Evolutionary conservation across 2,888 invertebrate genomes (phyloP), one percentile per base, ranked within the genome.

Genomic region (Alloscopus bannaensis): DNA sequence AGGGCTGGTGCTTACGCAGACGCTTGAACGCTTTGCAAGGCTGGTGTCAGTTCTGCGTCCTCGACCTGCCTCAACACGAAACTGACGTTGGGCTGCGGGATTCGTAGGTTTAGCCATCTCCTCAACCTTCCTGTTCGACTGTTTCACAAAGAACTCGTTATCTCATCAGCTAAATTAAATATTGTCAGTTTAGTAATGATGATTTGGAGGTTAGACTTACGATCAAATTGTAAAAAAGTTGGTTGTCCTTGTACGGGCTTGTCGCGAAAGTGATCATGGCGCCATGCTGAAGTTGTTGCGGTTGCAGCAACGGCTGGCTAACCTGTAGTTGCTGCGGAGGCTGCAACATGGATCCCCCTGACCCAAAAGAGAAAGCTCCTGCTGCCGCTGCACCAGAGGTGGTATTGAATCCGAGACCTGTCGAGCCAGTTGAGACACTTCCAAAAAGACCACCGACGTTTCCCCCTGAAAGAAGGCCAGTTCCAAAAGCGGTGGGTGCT

Each of bases 231-330:
- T 94, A 94, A 88, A 95, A 93, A 0, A 97, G 91, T 0, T 95
- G 94, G 40, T 94, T 94, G 87, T 96, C 95, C 0, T 97, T 96
- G 87, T 95, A 97, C 0, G 97, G 97, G 0, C 94, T 91, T 0
- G 94, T 92, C 0, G 94, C 93, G 47, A 96, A 89, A 0, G 83
- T 24, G 6, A 76, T 76, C 2, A 52, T 52, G 22, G 24, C 31
- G 22, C 60, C 68, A 52, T 69, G 69, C 45, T 66, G 64, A 6
- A n/a, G 42, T 26, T 64, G 66, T 16, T 50, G 45, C 29, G 47
- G 68, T 29, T 60, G 68, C 16, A 68, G 66, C 52, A 24, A 24
- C 28, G 50, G 66, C 16, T n/a, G n/a, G n/a, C n/a, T n/a, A n/a
- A 20, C 2, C 20, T 60, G 75, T 11, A 50, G 4, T 28, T 65